A percentile compares a stretch with the other conserved stretches of the same genome.
Conservation (phyloP, 2,797 vertebrate species). For the Paratrypauchen microcephalus region DNA sequence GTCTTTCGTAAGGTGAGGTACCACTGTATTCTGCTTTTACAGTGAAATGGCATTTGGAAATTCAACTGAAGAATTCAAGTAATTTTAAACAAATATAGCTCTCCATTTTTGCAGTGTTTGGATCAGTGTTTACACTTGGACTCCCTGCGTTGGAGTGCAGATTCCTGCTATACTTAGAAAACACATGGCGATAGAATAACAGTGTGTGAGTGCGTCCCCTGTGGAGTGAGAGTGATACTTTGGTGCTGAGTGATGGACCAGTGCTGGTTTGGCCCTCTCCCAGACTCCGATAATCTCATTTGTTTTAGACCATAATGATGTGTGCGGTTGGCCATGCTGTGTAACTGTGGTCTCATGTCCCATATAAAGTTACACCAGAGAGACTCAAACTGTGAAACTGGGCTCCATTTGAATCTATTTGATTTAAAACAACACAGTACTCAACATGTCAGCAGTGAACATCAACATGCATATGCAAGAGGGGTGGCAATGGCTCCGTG, state of each 20-base stretch:
- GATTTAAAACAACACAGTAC: not conserved
- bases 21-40: too few species aligned
- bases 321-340: slow-evolving; percentile 63
- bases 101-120: not conserved
- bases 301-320: slow-evolving; percentile 66
- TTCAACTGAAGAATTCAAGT: not conserved
- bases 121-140: not conserved
- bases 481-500: too few species aligned
- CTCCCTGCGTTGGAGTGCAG: not conserved
- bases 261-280: slow-evolving; percentile 63
- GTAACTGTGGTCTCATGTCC: slow-evolving; percentile 37
- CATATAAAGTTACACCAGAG: not conserved
- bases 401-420: not conserved
- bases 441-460: not conserved
- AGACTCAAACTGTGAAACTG: not conserved
- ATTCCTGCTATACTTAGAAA: slow-evolving; percentile 36
- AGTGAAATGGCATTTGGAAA: too few species aligned
- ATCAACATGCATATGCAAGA: not conserved
- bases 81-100: not conserved
- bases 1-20: too few species aligned
- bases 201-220: slow-evolving; percentile 44
- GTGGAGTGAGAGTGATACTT: slow-evolving; percentile 47
- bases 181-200: slow-evolving; percentile 47
- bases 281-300: slow-evolving; percentile 55
- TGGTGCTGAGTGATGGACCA: slow-evolving; percentile 53